phyloP scores from a whole-genome alignment of 2,797 vertebrate genomes.

The Podarcis lilfordi region DNA sequence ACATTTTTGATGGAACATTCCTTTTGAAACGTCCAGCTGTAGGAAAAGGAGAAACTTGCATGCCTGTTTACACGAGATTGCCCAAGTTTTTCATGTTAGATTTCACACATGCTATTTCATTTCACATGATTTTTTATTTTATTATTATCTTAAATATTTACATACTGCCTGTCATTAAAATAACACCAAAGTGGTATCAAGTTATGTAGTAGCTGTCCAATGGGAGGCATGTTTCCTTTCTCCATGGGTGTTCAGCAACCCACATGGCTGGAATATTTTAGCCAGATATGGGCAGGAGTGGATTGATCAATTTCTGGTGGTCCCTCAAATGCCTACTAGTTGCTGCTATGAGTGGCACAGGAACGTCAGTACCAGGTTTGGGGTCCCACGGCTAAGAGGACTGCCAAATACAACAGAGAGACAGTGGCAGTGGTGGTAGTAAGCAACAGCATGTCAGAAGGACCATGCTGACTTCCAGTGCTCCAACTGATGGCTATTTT shows the following conservation, averaged over 20 bases:
- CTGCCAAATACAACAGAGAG: too few relatives aligned
- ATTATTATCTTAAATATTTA: too few relatives aligned
- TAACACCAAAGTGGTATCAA: too few relatives aligned
- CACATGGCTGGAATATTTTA: background rate
- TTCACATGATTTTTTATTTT: background rate
- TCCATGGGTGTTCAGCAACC: background rate
- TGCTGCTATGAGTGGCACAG: background rate
- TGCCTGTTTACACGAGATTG: background rate
- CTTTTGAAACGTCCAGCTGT: background rate
- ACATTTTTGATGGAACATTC: background rate
- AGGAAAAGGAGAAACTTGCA: background rate
- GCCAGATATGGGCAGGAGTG: background rate
- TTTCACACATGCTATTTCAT: background rate
- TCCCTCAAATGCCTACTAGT: background rate
- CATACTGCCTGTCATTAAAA: too few relatives aligned
- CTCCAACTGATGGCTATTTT: too few relatives aligned
- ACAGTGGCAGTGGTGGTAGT: too few relatives aligned
- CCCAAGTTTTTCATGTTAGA: background rate
- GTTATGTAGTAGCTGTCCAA: too few relatives aligned
- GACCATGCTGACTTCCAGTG: too few relatives aligned
- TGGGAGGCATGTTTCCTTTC: too few relatives aligned
- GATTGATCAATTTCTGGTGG: background rate
- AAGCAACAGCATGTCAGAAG: too few relatives aligned
- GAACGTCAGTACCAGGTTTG: too few relatives aligned
- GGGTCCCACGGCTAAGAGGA: too few relatives aligned